Evolutionary conservation across 2,797 vertebrate species (phyloP), one percentile per base, ranked within the genome.

Genomic region (Diceros bicornis): DNA sequence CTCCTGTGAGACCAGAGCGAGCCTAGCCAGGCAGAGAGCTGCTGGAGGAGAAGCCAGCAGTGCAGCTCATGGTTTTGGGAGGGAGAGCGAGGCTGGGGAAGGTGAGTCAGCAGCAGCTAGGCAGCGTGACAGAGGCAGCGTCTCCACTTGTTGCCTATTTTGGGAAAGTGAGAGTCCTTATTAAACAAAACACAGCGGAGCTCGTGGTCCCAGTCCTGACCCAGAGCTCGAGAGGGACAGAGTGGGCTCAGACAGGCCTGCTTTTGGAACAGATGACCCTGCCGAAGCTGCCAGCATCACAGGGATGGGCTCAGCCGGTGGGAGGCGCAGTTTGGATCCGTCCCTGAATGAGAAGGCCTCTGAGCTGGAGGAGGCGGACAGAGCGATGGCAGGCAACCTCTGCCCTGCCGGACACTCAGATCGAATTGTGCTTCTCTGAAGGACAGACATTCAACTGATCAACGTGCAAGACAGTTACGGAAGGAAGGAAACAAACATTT

Each of bases 101-200:
- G 96, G 81, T 98, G 98, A 98, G 98, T 97, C 98, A 98, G 97
- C 93, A 27, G 74, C 83, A 20, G 88, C 0, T 20, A 94, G 91
- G 95, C 85, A 57, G 94, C 34, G 2, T 75, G 91, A 94, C 62
- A 82, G 68, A 91, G 93, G 81, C 91, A 29, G 68, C 82, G 79
- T 94, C 96, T 95, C 95, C 34, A 79, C 92, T 95, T 96, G 96
- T 97, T 98, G 97, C 98, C 98, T 98, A 97, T 98, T 98, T 98
- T 98, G 97, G 98, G 97, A 98, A 98, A 97, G 97, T 97, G 97
- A 95, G 97, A 96, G 96, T 96, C 94, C 89, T 96, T 95, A 91
- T 96, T 97, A 96, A 97, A 96, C 95, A 93, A 98, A 96, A 79
- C 95, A 98, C 77, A 89, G 97, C 59, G 41, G 71, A 87, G 78